Conservation (phyloP, 2,888 invertebrate species). For the Malachius bipustulatus region DNA sequence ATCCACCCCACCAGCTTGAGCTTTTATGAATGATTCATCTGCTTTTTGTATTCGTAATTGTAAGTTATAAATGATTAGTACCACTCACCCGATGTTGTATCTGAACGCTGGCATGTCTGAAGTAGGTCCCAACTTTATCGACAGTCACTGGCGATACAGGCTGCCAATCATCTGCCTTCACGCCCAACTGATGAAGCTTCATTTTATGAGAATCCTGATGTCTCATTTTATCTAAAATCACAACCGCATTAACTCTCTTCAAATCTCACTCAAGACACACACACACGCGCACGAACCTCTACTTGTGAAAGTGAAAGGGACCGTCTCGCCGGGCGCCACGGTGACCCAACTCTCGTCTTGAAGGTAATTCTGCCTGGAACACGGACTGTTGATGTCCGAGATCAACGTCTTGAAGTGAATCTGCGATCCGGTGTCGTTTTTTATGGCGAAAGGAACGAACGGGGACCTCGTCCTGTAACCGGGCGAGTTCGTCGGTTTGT, state of each 20-base stretch:
- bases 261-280: constrained; percentile 2
- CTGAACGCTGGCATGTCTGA: constrained; percentile 52
- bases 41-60: too few relatives aligned
- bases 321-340: constrained; percentile 61
- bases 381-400: constrained; percentile 46
- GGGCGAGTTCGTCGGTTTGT: constrained; percentile 34
- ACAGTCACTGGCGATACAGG: constrained; percentile 80
- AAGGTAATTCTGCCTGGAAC: constrained; percentile 30
- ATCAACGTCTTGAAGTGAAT: constrained; percentile 79
- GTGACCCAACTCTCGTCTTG: constrained; percentile 52
- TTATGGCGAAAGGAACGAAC: constrained; percentile 88
- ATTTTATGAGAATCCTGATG: constrained; percentile 66
- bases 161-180: constrained; percentile 85
- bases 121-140: constrained; percentile 91
- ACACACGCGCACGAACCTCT: constrained; percentile 45
- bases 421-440: constrained; percentile 80
- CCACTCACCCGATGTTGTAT: constrained; percentile 28
- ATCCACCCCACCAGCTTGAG: too few relatives aligned
- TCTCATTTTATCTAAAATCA: constrained; percentile 43
- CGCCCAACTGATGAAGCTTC: constrained; percentile 75
- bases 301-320: constrained; percentile 78
- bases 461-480: constrained; percentile 68
- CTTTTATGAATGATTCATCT: too few relatives aligned
- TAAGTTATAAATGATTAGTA: too few relatives aligned
- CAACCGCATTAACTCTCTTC: neutral